These are phyloP conservation scores for Camelus bactrianus DNA, from an alignment of 2,113 vertebrate genomes.

Conservation along the genomic window DNA sequence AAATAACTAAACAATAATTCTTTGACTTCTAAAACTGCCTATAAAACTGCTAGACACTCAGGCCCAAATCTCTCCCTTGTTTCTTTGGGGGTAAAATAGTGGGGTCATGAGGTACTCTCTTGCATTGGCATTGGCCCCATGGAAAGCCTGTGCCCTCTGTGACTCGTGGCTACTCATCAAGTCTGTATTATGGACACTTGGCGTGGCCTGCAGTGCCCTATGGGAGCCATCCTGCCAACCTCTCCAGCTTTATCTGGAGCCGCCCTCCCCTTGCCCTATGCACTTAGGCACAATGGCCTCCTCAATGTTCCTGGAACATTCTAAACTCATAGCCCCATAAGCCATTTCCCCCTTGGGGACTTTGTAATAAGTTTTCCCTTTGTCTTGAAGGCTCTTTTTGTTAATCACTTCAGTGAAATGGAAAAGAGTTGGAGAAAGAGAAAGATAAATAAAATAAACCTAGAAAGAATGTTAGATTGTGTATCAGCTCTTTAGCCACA, in stretches of 20 bases:
- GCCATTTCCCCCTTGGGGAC: not conserved
- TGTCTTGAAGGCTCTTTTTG: conserved; percentile 4
- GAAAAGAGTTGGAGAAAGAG: conserved; percentile 27
- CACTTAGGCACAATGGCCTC: conserved; percentile 40
- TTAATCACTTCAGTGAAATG: conserved; percentile 30
- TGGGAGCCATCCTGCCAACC: not conserved
- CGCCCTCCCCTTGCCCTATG: not conserved
- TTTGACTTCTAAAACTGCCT: not conserved
- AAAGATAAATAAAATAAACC: not conserved
- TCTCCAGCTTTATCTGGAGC: not conserved
- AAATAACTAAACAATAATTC: not conserved
- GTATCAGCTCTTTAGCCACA: not conserved
- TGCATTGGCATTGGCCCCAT: not conserved
- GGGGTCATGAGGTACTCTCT: not conserved
- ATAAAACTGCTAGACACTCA: not conserved
- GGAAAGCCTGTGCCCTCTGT: not conserved
- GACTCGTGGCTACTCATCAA: conserved; percentile 44
- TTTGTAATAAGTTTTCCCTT: conserved; percentile 40
- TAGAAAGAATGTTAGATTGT: not conserved
- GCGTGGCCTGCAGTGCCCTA: not conserved
- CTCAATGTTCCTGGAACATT: conserved; percentile 16
- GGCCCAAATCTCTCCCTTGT: not conserved
- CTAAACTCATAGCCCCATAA: not conserved
- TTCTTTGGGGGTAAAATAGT: not conserved
- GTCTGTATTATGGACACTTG: not conserved